Base-by-base conservation (phyloP, 1,140 invertebrate species). In the Drosophila neocordata region DNA sequence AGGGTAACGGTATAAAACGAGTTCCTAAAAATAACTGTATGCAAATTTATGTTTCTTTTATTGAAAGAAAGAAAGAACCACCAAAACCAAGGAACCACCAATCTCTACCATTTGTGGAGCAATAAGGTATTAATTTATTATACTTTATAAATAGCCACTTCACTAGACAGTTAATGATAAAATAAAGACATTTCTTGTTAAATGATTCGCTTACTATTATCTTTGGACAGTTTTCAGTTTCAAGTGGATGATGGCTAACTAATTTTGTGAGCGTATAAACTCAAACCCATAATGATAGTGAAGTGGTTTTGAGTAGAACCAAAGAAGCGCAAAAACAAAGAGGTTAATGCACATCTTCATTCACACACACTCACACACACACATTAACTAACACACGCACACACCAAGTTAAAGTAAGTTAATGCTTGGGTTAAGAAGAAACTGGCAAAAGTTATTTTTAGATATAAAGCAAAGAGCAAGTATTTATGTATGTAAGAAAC, bases 151-250 rank as follows among this genome's bases (percentile, higher is more conserved):
- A 59, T 59, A 38, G 34, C 57, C 27, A 9, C 61, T 65, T 13
- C 67, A 78, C 81, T 73, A n/a, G 67, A 87, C 72, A 65, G 61
- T 67, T 18, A 48, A 57, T 41, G 78, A 87, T 87, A 82, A 60
- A 9, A 37, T 34, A n/a, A 5, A 15, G 82, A 85, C 77, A 57
- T 58, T 52, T 44, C 27, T 1, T 20, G 37, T 38, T 84, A 79
- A 85, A 41, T 79, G 81, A 87, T 87, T 65, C 71, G 24, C 8
- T 27, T 15, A 48, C 13, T 8, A 20, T 48, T 48, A 48, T 48
- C 41, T 11, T 48, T 48, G 8, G 41, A 48, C 7, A 8, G 15
- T 9, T 48, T 11, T 48, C 15, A 48, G 20, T 48, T 11, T 48
- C 15, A 48, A 48, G 41, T 48, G 41, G 15, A 2, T 31, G 2